Base-by-base conservation (phyloP, 64 coral and sea anemone genomes). In the Montipora efflorescens region DNA sequence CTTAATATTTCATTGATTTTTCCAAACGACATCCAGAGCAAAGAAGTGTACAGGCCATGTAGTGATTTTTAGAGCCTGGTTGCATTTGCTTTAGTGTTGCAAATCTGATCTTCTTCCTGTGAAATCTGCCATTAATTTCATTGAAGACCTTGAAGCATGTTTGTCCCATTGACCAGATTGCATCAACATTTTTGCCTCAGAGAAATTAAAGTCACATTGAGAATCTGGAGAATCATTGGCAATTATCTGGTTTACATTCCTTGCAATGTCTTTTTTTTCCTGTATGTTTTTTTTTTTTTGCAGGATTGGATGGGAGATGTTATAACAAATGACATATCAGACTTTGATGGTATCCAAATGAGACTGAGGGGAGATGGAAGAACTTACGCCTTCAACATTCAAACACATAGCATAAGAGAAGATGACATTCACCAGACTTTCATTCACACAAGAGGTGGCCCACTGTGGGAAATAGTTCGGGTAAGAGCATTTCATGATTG, bases 361-460 rank as follows among this genome's bases (percentile, higher is more conserved):
- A 95, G 92, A 68, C 62, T 98, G 72, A 67, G 95, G 78, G 97
- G 97, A 50, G 97, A 98, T 50, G 97, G 97, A 11, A 84, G 97
- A 88, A 98, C 97, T 14, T 98, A 98, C 79, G 87, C 94, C 57
- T 57, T 98, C 10, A 96, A 95, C 85, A 85, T 98, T 64, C 97
- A 98, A 44, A 95, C 97, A 23, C 75, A 93, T 2, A 88, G 94
- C 57, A 78, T 96, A 59, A 90, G 94, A 48, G 92, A 95, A 46
- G 97, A 98, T 87, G 97, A 98, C 20, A 76, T 98, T 70, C 94
- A 98, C 71, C 97, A 98, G 74, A 88, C 97, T 1, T 98, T 96
- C 85, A 73, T 98, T n/a, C 95, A 98, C 76, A 98, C 97, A 16
- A 90, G 92, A 83, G 97, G 97, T 74, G 97, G 97, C 3, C 97